These are phyloP conservation scores for Bombus terrestris DNA, from an alignment of 1,140 invertebrate genomes.

Conservation along the genomic window DNA sequence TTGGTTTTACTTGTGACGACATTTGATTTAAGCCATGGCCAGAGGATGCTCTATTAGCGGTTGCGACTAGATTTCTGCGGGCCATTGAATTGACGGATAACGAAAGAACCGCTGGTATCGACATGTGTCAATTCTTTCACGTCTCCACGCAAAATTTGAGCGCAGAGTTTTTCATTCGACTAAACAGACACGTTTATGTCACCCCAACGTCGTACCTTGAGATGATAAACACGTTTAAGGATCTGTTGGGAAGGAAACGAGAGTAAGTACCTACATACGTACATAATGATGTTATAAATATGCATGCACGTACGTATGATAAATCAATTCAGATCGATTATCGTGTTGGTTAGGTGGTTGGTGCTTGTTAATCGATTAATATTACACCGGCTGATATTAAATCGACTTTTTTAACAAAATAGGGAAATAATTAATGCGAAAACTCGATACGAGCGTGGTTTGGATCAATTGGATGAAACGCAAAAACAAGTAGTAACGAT, in stretches of 20 bases:
- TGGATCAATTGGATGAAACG: slow-evolving; percentile 94
- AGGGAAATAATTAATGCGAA: slow-evolving; percentile 86
- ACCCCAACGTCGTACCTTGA: slow-evolving; percentile 97
- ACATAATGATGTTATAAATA: too few relatives aligned
- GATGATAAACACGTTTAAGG: slow-evolving; percentile 95
- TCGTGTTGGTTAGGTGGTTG: background rate
- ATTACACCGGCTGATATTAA: background rate
- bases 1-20: background rate
- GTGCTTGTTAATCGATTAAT: too few relatives aligned
- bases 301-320: background rate
- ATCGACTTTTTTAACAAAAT: background rate
- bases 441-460: slow-evolving; percentile 91
- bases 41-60: slow-evolving; percentile 94
- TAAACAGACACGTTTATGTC: slow-evolving; percentile 93
- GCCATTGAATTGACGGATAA: slow-evolving; percentile 91
- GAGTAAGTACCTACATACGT: slow-evolving; percentile 18
- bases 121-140: slow-evolving; percentile 96
- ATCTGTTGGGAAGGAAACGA: slow-evolving; percentile 87
- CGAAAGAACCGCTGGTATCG: slow-evolving; percentile 88
- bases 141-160: slow-evolving; percentile 91
- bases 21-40: slow-evolving; percentile 90
- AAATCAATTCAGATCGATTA: background rate
- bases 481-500: slow-evolving; percentile 92
- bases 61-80: slow-evolving; percentile 93
- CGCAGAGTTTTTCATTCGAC: slow-evolving; percentile 87